These are phyloP conservation scores for Stictonetta naevosa DNA, from an alignment of 2,113 vertebrate species.

Conservation along the genomic window DNA sequence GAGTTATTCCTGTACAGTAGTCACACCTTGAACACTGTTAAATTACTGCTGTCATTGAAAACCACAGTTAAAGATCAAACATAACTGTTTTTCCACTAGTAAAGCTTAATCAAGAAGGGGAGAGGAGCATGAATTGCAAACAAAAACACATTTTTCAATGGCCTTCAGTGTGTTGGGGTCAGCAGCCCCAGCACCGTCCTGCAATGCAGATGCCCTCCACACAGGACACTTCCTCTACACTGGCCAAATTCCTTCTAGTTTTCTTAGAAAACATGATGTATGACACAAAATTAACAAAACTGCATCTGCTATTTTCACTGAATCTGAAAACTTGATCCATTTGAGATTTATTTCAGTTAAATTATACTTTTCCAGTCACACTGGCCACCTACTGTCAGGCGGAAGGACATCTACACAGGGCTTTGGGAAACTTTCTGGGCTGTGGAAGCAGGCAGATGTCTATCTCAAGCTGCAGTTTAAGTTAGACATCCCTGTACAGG, in stretches of 20 bases:
- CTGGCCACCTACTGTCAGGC: background rate
- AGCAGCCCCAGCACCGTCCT: background rate
- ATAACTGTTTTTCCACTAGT: background rate
- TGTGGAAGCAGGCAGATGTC: background rate
- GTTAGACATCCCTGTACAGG: background rate
- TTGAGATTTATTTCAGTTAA: background rate
- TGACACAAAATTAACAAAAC: background rate
- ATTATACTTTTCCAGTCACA: background rate
- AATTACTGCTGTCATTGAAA: background rate
- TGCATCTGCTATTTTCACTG: background rate
- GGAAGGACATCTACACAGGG: background rate
- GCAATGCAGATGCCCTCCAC: background rate
- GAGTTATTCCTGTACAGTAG: background rate
- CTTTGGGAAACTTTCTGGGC: background rate
- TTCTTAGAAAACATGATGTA: background rate
- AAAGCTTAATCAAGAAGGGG: background rate
- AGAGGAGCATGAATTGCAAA: background rate
- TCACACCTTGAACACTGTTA: background rate
- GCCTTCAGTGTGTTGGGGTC: background rate
- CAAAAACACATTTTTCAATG: accelerated
- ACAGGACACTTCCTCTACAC: background rate
- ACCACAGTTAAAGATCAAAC: background rate
- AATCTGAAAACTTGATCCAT: background rate
- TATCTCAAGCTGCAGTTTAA: background rate
- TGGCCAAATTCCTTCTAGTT: background rate